Evolutionary conservation across 2,113 vertebrate species (phyloP), one percentile per base, ranked within the genome.

Genomic region (Halcyon senegalensis): DNA sequence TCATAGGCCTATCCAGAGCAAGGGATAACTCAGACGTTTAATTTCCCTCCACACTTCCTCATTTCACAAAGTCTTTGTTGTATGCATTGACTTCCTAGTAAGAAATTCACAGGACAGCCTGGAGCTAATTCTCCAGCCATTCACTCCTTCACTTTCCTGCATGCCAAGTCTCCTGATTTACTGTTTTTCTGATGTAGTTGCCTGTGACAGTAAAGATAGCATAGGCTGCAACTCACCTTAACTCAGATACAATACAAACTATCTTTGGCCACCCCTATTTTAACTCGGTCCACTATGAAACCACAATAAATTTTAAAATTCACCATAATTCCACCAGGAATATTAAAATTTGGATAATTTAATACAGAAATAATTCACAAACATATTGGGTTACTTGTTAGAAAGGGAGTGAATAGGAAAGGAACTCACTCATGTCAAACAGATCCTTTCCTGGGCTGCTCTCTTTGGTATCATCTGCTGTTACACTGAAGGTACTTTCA

Each of bases 361-460:
- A 5, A 46, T 25, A 27, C 13, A 56, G 11, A 91, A 58, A 5
- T 50, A 91, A 78, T 84, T 10, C 6, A 59, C 28, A 66, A 55
- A 30, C 2, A 60, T 20, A 48, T 28, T 69, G 37, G 5, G 15
- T 64, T 2, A 5, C 11, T 74, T 64, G 13, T 75, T 84, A 74
- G 39, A 91, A 92, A 43, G 7, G 25, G 37, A 85, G 9, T 67
- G 11, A n/a, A 84, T 50, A 51, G 43, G 69, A 89, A 94, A 27
- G 74, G 46, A 94, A 98, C 99, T 98, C 97, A 99, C 99, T 99
- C 99, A 99, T 99, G 96, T 99, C 99, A 89, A 99, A 99, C 78
- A 99, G 97, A 97, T 99, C 99, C 96, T 98, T 99, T 97, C 96
- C 97, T 16, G 98, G 98, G 94, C 98, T 99, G 96, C 97, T 98